A percentile compares a stretch with the other conserved stretches of the same genome.
These are phyloP conservation scores for Sebastes melanostomus DNA, from an alignment of 2,797 vertebrate genomes.

Conservation along the genomic window DNA sequence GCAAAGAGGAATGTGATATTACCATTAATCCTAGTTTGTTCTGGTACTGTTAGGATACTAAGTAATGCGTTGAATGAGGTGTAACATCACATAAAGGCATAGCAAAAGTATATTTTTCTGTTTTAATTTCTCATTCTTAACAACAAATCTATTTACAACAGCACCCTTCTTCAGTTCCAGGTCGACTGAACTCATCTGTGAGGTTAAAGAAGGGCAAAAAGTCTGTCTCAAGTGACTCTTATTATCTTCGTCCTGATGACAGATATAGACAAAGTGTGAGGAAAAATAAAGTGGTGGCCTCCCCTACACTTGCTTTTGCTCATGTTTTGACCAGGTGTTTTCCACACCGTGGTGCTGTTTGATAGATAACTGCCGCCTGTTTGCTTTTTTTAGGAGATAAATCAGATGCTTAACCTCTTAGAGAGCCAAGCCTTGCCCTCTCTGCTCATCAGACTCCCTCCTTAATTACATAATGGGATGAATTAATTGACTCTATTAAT, in stretches of 20 bases:
- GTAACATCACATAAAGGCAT: rapidly evolving
- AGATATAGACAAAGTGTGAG: background rate
- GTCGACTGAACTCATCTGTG: background rate
- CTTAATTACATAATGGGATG: constrained; percentile 80
- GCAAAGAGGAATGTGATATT: background rate
- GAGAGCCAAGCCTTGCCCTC: constrained; percentile 26
- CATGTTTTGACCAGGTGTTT: constrained; percentile 17
- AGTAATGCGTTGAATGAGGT: background rate
- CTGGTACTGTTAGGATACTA: background rate
- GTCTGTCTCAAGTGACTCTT: background rate
- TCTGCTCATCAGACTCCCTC: constrained; percentile 55
- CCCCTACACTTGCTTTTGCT: background rate
- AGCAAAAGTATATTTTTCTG: background rate
- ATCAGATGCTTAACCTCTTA: constrained; percentile 66
- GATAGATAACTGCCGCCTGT: constrained; percentile 15
- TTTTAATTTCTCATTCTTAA: background rate
- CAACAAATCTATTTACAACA: background rate
- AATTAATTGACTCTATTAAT: constrained; percentile 80
- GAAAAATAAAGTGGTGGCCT: background rate
- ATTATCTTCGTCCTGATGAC: background rate
- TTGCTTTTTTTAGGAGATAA: constrained; percentile 52
- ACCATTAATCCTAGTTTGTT: background rate
- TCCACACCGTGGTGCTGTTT: constrained; percentile 36
- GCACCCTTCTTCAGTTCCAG: background rate
- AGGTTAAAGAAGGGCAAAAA: background rate